phyloP scores from a whole-genome alignment of 2,113 vertebrate species.

The Phycodurus eques region DNA sequence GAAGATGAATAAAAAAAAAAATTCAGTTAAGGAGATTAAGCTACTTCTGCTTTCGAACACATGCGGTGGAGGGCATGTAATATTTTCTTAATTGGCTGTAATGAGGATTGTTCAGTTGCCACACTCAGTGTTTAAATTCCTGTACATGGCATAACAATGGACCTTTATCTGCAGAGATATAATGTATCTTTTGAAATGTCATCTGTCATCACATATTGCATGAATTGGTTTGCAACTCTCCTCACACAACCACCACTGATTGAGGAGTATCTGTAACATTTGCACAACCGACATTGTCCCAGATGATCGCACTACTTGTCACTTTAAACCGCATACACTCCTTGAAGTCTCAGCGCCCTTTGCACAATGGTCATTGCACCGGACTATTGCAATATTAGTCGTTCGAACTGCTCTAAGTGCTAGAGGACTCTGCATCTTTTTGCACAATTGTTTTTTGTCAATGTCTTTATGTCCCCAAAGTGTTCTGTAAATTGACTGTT shows the following conservation, averaged over 20 bases:
- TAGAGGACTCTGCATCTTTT: too few relatives aligned
- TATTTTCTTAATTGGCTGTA: constrained; percentile 29
- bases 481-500: too few relatives aligned
- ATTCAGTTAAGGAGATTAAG: constrained; percentile 6
- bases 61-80: neutral
- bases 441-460: too few relatives aligned
- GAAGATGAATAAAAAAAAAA: constrained; percentile 11
- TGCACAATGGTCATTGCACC: too few relatives aligned
- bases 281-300: too few relatives aligned
- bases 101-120: constrained; percentile 9
- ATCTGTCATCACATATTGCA: neutral
- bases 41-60: neutral
- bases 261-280: too few relatives aligned
- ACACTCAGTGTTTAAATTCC: constrained; percentile 1
- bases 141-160: neutral
- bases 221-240: neutral
- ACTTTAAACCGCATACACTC: too few relatives aligned
- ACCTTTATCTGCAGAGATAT: neutral
- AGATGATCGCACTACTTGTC: too few relatives aligned
- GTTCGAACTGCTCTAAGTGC: too few relatives aligned
- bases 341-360: too few relatives aligned
- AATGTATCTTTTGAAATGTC: neutral
- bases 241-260: neutral
- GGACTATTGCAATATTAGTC: too few relatives aligned
- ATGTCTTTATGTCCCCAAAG: too few relatives aligned